Conservation (phyloP, 2,888 invertebrate genomes). For the Brenthis daphne region DNA sequence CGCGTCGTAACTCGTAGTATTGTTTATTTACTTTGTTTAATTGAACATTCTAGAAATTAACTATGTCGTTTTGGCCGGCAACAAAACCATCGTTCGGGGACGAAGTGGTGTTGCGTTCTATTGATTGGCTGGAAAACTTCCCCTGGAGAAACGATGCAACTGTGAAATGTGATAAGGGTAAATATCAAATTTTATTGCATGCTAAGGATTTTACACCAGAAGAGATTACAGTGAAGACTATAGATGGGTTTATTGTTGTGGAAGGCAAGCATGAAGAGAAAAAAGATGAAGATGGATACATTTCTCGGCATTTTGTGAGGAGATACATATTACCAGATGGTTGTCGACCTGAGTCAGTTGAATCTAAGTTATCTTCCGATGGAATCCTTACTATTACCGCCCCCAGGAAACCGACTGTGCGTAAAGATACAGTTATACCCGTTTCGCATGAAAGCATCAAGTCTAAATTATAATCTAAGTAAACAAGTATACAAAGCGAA, state of each 20-base stretch:
- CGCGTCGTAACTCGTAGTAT: slow-evolving; percentile 15
- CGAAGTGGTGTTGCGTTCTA: slow-evolving; percentile 61
- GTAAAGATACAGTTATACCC: slow-evolving; percentile 60
- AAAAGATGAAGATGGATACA: slow-evolving; percentile 60
- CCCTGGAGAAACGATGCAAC: slow-evolving; percentile 62
- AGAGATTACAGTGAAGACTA: slow-evolving; percentile 50
- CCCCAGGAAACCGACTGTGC: slow-evolving; percentile 48
- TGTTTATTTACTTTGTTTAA: slow-evolving; percentile 32
- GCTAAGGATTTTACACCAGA: slow-evolving; percentile 61
- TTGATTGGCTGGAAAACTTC: slow-evolving; percentile 68
- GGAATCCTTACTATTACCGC: slow-evolving; percentile 57
- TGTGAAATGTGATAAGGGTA: slow-evolving; percentile 51
- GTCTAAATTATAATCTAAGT: slow-evolving; percentile 53
- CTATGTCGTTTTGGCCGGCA: slow-evolving; percentile 45
- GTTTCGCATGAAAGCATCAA: slow-evolving; percentile 54
- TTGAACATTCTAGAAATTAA: slow-evolving; percentile 40
- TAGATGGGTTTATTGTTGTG: slow-evolving; percentile 55
- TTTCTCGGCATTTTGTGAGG: slow-evolving; percentile 61
- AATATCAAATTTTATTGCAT: slow-evolving; percentile 58
- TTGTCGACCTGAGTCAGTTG: slow-evolving; percentile 53
- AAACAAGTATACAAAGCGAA: background rate
- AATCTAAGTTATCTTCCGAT: slow-evolving; percentile 57
- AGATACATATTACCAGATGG: slow-evolving; percentile 59
- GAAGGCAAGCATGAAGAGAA: slow-evolving; percentile 67
- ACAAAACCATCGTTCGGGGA: slow-evolving; percentile 58